Evolutionary conservation across 1,140 invertebrate genomes (phyloP), one percentile per base, ranked within the genome.

Genomic region (Cheumatopsyche charites): DNA sequence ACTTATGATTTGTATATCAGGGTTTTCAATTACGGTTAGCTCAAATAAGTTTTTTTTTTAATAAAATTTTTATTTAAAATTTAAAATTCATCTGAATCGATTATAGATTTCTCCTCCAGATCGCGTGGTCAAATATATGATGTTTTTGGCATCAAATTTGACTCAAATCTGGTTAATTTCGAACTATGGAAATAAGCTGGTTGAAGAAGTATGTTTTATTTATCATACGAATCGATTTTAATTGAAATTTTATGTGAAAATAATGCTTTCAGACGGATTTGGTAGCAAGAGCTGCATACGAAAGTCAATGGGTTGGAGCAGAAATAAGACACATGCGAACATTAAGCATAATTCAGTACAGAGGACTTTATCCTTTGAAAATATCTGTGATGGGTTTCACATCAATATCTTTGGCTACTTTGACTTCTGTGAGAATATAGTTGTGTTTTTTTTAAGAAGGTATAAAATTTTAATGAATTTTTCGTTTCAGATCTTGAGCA

Each of bases 371-470:
- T 12, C 74, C 71, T 0, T 29, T 73, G 7, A 23, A 43, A 6
- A 75, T 75, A 12, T 71, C 71, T 1, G 67, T 71, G 7, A 73
- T 73, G 71, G 74, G 74, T 0, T 75, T 73, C 42, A 65, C 71
- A 0, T 70, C 65, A n/a, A 67, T 75, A 26, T 73, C 71, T 23
- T 49, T 75, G 25, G 25, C 67, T 3, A 75, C 74, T 15, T 71
- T 75, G 15, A 66, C 74, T 12, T 73, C 74, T 17, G 74, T 75
- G 29, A 74, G 49, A n/a, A n/a, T n/a, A n/a, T n/a, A n/a, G n/a
- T n/a, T n/a, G n/a, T n/a, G n/a, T n/a, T n/a, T n/a, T n/a, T n/a
- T n/a, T n/a, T n/a, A n/a, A n/a, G n/a, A n/a, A n/a, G n/a, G n/a
- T n/a, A n/a, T n/a, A n/a, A n/a, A n/a, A n/a, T n/a, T n/a, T n/a